These are phyloP conservation scores for Epizoanthus fatuus DNA, from an alignment of 92 coral and sea anemone genomes.

Conservation along the genomic window DNA sequence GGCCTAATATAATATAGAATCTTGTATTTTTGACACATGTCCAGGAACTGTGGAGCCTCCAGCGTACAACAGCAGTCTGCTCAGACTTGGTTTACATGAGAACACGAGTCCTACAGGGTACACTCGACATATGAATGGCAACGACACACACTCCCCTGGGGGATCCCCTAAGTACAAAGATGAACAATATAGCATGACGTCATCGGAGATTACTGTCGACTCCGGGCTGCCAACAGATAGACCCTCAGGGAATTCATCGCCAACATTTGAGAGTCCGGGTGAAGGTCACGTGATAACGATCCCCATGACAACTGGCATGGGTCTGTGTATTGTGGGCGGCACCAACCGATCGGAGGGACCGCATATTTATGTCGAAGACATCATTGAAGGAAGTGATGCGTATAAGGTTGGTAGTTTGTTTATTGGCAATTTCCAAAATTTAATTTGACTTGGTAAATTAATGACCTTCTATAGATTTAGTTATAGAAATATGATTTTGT, in stretches of 20 bases:
- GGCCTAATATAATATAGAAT: conserved; percentile 1
- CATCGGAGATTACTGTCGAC: conserved; percentile 91
- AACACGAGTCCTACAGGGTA: conserved; percentile 35
- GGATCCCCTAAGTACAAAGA: conserved; percentile 72
- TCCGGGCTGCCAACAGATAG: conserved; percentile 97
- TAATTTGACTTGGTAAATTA: no score
- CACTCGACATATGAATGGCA: conserved; percentile 69
- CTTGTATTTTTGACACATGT: not conserved
- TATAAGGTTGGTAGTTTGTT: conserved; percentile 61
- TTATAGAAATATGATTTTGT: no score
- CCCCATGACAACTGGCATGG: conserved; percentile 84
- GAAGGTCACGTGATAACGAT: conserved; percentile 84
- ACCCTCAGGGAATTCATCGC: conserved; percentile 88
- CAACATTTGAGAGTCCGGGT: conserved; percentile 91
- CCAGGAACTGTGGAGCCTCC: conserved; percentile 83
- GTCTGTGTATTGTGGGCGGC: conserved; percentile 95
- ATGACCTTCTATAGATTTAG: no score
- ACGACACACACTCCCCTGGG: conserved; percentile 36
- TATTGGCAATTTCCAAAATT: no score
- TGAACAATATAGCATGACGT: conserved; percentile 87
- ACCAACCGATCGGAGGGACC: conserved; percentile 97
- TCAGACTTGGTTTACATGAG: conserved; percentile 57
- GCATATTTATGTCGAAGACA: conserved; percentile 84
- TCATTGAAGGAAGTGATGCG: conserved; percentile 96
- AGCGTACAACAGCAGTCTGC: conserved; percentile 75